Percentiles rank a stretch among this genome's conserved stretches.
phyloP scores from a whole-genome alignment of 2,113 vertebrate species.

The Microtus montanus region DNA sequence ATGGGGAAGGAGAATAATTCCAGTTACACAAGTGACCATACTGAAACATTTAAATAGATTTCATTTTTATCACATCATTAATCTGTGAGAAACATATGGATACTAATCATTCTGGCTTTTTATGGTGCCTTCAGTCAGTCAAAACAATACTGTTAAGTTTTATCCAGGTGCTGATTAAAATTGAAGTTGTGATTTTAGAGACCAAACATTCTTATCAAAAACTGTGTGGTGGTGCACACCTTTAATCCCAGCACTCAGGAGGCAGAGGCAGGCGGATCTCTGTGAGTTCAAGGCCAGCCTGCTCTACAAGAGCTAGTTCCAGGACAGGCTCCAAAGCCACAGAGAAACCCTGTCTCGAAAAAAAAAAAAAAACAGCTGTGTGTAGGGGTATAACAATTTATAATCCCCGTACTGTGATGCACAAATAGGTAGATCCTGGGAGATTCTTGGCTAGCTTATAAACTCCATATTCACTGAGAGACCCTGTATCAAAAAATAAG shows the following conservation, averaged over 20 bases:
- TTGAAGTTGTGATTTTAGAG: not conserved
- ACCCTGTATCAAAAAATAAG: not conserved
- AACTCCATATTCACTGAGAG: not conserved
- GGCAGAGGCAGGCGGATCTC: no score
- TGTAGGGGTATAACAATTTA: not conserved
- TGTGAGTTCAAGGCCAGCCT: no score
- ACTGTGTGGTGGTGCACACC: no score
- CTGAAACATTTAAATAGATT: not conserved
- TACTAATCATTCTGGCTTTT: not conserved
- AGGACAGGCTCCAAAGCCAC: no score
- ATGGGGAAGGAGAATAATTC: no score
- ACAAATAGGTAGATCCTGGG: no score
- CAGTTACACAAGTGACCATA: not conserved
- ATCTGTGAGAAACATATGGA: not conserved
- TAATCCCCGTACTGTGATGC: not conserved
- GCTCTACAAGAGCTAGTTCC: no score
- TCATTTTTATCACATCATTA: not conserved
- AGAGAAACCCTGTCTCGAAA: no score
- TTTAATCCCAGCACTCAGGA: no score
- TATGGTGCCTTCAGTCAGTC: not conserved
- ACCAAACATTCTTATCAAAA: not conserved
- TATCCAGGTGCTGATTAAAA: no score
- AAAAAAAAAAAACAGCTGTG: no score
- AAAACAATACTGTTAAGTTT: not conserved
- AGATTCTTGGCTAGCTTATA: no score